phyloP scores from a whole-genome alignment of 2,888 invertebrate genomes.

The Drosophila borealis region DNA sequence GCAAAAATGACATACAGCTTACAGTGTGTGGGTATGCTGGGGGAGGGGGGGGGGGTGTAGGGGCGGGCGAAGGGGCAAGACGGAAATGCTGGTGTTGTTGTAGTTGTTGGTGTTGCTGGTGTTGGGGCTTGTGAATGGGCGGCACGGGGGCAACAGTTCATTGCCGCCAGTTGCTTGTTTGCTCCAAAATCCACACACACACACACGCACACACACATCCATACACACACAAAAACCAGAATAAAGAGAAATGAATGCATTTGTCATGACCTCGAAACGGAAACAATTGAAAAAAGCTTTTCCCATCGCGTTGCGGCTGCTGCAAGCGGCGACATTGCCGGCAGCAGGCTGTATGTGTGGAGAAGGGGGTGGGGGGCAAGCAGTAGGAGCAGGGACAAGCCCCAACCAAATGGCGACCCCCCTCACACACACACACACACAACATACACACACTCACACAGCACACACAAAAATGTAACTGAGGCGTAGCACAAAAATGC shows the following conservation, averaged over 20 bases:
- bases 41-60: not conserved
- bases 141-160: constrained; percentile 62
- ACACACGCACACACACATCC: constrained; percentile 15
- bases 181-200: constrained; percentile 48
- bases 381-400: constrained; percentile 6
- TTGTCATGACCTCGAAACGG: constrained; percentile 80
- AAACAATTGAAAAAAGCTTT: constrained; percentile 80
- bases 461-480: constrained; percentile 45
- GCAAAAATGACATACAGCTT: constrained; percentile 64
- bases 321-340: constrained; percentile 14
- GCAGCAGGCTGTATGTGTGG: not conserved
- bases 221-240: constrained; percentile 28
- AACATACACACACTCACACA: constrained; percentile 18
- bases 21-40: constrained; percentile 10
- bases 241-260: constrained; percentile 75
- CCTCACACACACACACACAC: constrained; percentile 25
- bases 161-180: constrained; percentile 70
- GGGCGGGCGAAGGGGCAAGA: not conserved
- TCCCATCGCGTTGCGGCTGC: constrained; percentile 70
- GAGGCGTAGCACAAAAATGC: constrained; percentile 74
- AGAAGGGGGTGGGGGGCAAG: not conserved
- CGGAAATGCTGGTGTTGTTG: not conserved
- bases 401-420: constrained; percentile 23
- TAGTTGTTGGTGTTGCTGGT: not conserved
- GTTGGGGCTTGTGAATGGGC: constrained; percentile 1